These are phyloP conservation scores for Alosa sapidissima DNA, from an alignment of 2,797 vertebrate species.

Conservation along the genomic window DNA sequence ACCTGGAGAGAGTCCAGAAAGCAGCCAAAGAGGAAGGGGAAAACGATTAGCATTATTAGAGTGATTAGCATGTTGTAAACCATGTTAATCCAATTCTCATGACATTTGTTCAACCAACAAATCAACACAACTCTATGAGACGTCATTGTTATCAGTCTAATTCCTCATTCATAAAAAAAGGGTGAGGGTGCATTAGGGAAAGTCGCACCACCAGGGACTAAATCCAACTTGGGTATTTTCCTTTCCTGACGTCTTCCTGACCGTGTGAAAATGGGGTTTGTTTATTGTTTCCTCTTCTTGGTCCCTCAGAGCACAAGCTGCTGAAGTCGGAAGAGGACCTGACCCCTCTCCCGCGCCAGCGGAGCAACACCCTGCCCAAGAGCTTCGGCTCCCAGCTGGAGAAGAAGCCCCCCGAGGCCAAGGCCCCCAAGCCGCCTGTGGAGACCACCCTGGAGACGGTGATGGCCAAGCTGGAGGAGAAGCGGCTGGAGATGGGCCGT, in stretches of 20 bases:
- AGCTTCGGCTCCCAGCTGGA: constrained; percentile 97
- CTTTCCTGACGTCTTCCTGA: neutral
- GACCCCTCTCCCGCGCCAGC: constrained; percentile 86
- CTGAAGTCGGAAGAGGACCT: constrained; percentile 92
- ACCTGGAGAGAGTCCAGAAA: neutral
- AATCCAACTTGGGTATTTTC: neutral
- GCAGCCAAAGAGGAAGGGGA: neutral
- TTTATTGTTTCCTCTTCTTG: constrained; percentile 28
- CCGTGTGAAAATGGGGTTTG: constrained; percentile 4
- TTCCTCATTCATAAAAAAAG: neutral
- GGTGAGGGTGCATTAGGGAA: neutral
- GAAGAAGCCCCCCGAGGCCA: constrained; percentile 84
- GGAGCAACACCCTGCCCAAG: constrained; percentile 96
- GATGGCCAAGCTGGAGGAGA: constrained; percentile 90
- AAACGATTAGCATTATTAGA: constrained; percentile 35
- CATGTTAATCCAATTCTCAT: constrained; percentile 42
- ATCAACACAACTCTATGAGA: constrained; percentile 5
- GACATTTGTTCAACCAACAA: constrained; percentile 33
- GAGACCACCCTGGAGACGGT: constrained; percentile 88
- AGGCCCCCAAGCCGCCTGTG: constrained; percentile 82
- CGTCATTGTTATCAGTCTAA: constrained; percentile 20
- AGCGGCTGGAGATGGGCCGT: constrained; percentile 82
- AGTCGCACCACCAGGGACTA: constrained; percentile 8
- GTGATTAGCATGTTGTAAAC: constrained; percentile 35
- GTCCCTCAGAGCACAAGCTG: constrained; percentile 83